A percentile compares a stretch with the other conserved stretches of the same genome.
phyloP scores from a whole-genome alignment of 1,140 invertebrate species.

The Zophobas morio region DNA sequence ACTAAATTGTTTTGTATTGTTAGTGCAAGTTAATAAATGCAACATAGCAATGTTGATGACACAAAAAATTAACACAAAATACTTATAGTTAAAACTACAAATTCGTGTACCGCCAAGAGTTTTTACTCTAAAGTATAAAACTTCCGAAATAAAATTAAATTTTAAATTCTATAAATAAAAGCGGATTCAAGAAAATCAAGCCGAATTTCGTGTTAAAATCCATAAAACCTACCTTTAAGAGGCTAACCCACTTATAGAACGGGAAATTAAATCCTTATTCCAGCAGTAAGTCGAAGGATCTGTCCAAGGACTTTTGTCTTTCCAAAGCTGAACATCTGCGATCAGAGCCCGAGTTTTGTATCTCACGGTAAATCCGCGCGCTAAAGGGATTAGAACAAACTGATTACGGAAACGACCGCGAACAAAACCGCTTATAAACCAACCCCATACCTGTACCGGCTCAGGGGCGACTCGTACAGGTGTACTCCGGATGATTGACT shows the following conservation, averaged over 20 bases:
- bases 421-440: slow-evolving; percentile 44
- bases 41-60: too few species aligned
- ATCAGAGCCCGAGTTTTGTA: slow-evolving; percentile 18
- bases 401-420: slow-evolving; percentile 44
- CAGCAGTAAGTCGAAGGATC: slow-evolving; percentile 7
- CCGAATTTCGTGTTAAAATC: slow-evolving; percentile 4
- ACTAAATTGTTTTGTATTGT: too few species aligned
- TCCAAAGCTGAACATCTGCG: slow-evolving; percentile 11
- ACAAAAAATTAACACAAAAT: too few species aligned
- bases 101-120: too few species aligned
- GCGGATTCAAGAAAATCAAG: neutral
- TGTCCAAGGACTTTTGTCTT: neutral
- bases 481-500: slow-evolving; percentile 3
- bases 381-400: slow-evolving; percentile 44
- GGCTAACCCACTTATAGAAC: neutral
- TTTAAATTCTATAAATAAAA: neutral
- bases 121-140: too few species aligned
- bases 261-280: slow-evolving; percentile 3
- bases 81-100: too few species aligned
- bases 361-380: slow-evolving; percentile 8
- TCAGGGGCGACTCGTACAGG: slow-evolving; percentile 40
- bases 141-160: neutral
- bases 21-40: too few species aligned
- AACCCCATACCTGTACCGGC: slow-evolving; percentile 24
- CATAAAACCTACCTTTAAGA: neutral